A percentile compares a stretch with the other conserved stretches of the same genome.
Conservation (phyloP, 2,888 invertebrate species). For the Rhodophaea formosa region DNA sequence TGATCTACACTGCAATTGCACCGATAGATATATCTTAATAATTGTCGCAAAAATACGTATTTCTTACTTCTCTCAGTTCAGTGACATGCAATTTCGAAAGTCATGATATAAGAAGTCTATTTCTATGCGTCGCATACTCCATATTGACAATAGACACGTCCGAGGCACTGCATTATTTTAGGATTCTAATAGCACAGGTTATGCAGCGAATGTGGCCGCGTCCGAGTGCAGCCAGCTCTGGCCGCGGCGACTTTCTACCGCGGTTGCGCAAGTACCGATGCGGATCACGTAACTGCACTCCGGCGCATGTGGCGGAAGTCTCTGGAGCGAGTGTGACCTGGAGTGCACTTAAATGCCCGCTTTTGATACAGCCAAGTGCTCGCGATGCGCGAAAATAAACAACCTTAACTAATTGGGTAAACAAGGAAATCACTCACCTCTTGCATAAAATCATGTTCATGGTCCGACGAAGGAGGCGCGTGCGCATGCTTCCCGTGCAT, state of each 20-base stretch:
- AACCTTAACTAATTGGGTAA: constrained; percentile 9
- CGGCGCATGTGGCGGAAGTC: constrained; percentile 73
- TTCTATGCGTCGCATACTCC: constrained; percentile 31
- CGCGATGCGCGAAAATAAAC: constrained; percentile 3
- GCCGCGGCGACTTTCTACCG: constrained; percentile 72
- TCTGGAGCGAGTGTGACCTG: constrained; percentile 69
- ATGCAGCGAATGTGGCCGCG: constrained; percentile 59
- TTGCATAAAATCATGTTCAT: constrained; percentile 91
- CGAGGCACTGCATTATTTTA: constrained; percentile 53
- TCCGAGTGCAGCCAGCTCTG: constrained; percentile 67
- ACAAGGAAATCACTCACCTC: constrained; percentile 82
- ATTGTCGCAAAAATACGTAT: constrained; percentile 17
- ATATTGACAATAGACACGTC: constrained; percentile 45
- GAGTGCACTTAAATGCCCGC: constrained; percentile 32
- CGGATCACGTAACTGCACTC: constrained; percentile 78
- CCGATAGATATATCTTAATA: constrained; percentile 1
- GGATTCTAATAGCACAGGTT: constrained; percentile 60
- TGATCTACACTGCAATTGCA: constrained; percentile 2
- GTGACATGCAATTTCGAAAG: constrained; percentile 9
- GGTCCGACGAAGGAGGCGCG: constrained; percentile 70
- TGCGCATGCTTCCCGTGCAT: constrained; percentile 86
- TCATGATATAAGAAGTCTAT: constrained; percentile 22
- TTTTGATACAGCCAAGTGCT: constrained; percentile 2
- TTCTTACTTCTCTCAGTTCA: constrained; percentile 3
- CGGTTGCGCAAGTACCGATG: constrained; percentile 72